phyloP scores from a whole-genome alignment of 1,140 invertebrate species.

The Aphelinus certus region DNA sequence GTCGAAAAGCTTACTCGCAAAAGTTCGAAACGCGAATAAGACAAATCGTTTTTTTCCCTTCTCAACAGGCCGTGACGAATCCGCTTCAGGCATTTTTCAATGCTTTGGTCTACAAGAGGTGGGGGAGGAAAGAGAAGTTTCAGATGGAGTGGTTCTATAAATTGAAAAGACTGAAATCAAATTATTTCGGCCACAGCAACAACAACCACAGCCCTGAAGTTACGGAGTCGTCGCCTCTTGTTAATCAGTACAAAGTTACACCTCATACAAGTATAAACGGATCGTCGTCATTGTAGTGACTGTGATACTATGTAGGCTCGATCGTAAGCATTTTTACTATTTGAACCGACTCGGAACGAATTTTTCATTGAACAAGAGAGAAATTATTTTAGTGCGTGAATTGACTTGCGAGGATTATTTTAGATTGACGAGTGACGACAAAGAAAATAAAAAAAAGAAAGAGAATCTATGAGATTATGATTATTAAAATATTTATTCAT shows the following conservation, averaged over 20 bases:
- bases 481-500: constrained; percentile 3
- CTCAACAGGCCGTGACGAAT: constrained; percentile 77
- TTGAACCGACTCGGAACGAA: no score
- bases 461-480: neutral
- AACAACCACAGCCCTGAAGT: constrained; percentile 41
- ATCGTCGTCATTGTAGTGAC: constrained; percentile 56
- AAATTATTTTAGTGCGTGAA: no score
- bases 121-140: constrained; percentile 66
- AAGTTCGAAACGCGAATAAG: no score
- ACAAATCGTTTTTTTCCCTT: constrained; percentile 29
- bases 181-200: constrained; percentile 39
- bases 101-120: constrained; percentile 78
- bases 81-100: constrained; percentile 85
- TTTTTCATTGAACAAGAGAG: no score
- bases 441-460: neutral
- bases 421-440: no score
- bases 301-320: constrained; percentile 22
- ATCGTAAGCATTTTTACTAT: constrained; percentile 7
- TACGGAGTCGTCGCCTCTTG: constrained; percentile 57
- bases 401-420: no score
- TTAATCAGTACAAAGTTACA: constrained; percentile 52
- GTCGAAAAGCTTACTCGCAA: no score
- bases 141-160: constrained; percentile 57
- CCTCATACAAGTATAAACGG: constrained; percentile 61
- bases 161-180: constrained; percentile 45